Evolutionary conservation across 2,888 invertebrate species (phyloP), one percentile per base, ranked within the genome.

Genomic region (Caenorhabditis macrosperma): DNA sequence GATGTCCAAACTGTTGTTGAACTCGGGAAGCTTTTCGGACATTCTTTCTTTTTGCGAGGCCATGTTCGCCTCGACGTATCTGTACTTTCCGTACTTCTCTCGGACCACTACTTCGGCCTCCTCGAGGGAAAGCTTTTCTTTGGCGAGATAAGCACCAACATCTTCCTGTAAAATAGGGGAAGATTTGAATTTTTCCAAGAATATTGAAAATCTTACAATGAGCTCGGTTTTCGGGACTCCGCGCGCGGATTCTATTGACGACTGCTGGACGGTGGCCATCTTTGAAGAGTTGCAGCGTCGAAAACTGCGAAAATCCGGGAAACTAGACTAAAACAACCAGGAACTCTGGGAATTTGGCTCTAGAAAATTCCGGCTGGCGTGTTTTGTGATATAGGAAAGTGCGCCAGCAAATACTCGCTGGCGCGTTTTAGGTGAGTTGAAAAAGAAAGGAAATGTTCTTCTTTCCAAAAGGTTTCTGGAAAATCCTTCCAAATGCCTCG

Each of bases 1-100:
- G 15, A 95, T 94, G 66, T 94, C 93, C 83, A 98, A 93, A 91
- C 83, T 85, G 63, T 79, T 84, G 30, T 82, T 64, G 68, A 84
- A 85, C 52, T 86, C 86, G 5, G 86, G 86, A n/a, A 86, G 60
- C 67, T 85, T 86, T 26, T 84, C 85, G 20, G 46, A 30, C 81
- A 86, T 78, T 44, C 80, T 60, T 22, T 30, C 15, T 30, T 77
- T 81, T 38, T 80, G 79, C 2, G 69, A 55, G 20, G 48, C 38
- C 81, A 86, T 79, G 22, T 67, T 76, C 10, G 59, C 61, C 61
- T 86, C 86, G 30, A 83, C 81, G 64, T 84, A 85, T 61, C 85
- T 85, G 76, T 86, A 86, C 61, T 85, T 84, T 55, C 79, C 78
- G 74, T 84, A 84, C 44, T 78, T 72, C 35, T 86, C 85, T 9